Evolutionary conservation across 2,888 invertebrate species (phyloP).

Genomic region (Chalcosyrphus nemorum): DNA sequence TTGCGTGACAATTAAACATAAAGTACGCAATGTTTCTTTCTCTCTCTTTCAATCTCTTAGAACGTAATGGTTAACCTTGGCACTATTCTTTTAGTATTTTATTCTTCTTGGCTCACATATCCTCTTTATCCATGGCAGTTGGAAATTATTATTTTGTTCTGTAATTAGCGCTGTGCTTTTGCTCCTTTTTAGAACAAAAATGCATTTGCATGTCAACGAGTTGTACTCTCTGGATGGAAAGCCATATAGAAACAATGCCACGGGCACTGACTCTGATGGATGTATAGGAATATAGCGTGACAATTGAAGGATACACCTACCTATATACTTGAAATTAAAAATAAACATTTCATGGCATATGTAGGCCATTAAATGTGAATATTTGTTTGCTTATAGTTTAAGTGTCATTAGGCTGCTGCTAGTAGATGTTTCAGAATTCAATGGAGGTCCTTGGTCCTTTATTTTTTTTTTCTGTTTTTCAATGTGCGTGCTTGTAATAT

Average conservation of each 20-base stretch:
- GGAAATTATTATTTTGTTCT: constrained; percentile 40
- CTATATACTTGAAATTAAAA: constrained; percentile 52
- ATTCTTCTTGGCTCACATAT: constrained; percentile 32
- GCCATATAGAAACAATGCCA: neutral
- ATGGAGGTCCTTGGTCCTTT: too few species aligned
- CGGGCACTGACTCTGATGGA: constrained; percentile 21
- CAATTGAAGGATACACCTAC: constrained; percentile 60
- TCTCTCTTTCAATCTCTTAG: neutral
- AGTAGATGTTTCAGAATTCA: neutral
- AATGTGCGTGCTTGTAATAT: too few species aligned
- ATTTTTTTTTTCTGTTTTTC: too few species aligned
- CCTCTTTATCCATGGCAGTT: constrained; percentile 26
- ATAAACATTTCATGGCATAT: constrained; percentile 52
- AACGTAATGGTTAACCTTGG: constrained; percentile 62
- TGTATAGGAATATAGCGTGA: constrained; percentile 28
- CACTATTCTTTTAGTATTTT: constrained; percentile 55
- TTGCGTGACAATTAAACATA: constrained; percentile 66
- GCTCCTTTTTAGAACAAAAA: neutral
- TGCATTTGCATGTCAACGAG: constrained; percentile 30
- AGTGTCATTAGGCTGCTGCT: neutral
- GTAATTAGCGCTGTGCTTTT: constrained; percentile 44
- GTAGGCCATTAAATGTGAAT: constrained; percentile 14
- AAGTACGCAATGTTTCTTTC: constrained; percentile 18
- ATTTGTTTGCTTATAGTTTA: neutral
- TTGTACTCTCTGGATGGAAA: neutral